Base-by-base conservation (phyloP, 2,113 vertebrate genomes). In the Probosciger aterrimus region DNA sequence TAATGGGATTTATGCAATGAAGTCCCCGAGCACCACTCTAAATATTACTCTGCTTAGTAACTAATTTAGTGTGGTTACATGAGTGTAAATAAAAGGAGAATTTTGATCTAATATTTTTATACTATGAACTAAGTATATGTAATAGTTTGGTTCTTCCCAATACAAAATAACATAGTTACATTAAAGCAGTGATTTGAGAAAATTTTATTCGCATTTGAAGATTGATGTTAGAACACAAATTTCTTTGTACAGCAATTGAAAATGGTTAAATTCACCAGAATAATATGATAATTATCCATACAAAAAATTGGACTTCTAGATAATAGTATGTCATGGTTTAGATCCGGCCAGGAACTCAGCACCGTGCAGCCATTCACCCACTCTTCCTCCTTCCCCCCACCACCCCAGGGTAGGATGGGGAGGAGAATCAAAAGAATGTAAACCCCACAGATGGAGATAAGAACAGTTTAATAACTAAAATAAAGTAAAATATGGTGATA, bases 31-130 rank as follows among this genome's bases (percentile, higher is more conserved):
- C 44, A 93, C 64, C 47, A 79, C 44, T 91, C 69, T 86, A 92
- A 91, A 86, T 73, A 82, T 90, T 96, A 88, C 67, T 79, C 65
- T 80, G 67, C 47, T 78, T 79, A 83, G 60, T 73, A 85, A 92
- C 63, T 92, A 88, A 92, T 88, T 94, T 73, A 76, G 19, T 41
- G 37, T 70, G 30, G 62, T 65, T 80, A 35, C 44, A n/a, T 49
- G 70, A 74, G 24, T 50, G 20, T 79, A 94, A 95, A 59, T 49
- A 62, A 86, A 90, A 76, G 43, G 28, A 84, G 50, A 91, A 92
- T 85, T 87, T 79, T 69, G 8, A 79, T 83, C 35, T 81, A 77
- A 23, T 14, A 28, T 7, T 65, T 82, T 82, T 55, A 75, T 28
- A 68, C 17, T 28, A 43, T 47, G 35, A 78, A 37, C 23, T 75